A percentile compares a stretch with the other conserved stretches of the same genome.
phyloP scores from a whole-genome alignment of 2,888 invertebrate genomes.

The Gisinianus flammeolus region DNA sequence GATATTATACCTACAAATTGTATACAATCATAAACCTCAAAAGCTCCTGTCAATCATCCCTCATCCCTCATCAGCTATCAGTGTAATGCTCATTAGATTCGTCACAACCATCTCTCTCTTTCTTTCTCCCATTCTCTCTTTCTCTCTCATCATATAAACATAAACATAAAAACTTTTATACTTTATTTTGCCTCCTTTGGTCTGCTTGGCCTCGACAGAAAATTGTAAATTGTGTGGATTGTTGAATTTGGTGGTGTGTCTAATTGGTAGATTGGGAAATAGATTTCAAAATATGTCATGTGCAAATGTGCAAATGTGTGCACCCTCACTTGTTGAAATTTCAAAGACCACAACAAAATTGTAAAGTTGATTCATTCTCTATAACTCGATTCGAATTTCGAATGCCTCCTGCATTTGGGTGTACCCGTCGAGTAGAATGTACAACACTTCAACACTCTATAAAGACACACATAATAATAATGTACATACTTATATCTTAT shows the following conservation, averaged over 20 bases:
- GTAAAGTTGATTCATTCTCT: too few species aligned
- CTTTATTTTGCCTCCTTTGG: not conserved
- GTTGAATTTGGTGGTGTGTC: not conserved
- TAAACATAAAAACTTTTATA: not conserved
- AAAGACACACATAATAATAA: too few species aligned
- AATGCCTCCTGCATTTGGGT: too few species aligned
- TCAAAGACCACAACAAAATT: not conserved
- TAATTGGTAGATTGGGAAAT: not conserved
- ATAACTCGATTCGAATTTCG: too few species aligned
- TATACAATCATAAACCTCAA: slow-evolving; percentile 11
- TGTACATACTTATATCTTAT: too few species aligned
- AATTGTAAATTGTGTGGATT: not conserved
- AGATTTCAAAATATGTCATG: not conserved
- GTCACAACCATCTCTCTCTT: slow-evolving; percentile 11
- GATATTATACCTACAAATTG: slow-evolving; percentile 3
- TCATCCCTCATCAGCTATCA: not conserved
- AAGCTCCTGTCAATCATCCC: slow-evolving; percentile 19
- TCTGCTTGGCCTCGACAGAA: not conserved
- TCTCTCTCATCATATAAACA: not conserved
- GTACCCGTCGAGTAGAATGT: too few species aligned
- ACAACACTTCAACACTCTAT: too few species aligned
- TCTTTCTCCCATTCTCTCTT: not conserved
- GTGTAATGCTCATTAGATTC: slow-evolving; percentile 31
- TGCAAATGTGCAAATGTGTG: too few species aligned
- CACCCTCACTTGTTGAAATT: not conserved